phyloP scores from a whole-genome alignment of 1,140 invertebrate species.

The Zaprionus tsacasi region DNA sequence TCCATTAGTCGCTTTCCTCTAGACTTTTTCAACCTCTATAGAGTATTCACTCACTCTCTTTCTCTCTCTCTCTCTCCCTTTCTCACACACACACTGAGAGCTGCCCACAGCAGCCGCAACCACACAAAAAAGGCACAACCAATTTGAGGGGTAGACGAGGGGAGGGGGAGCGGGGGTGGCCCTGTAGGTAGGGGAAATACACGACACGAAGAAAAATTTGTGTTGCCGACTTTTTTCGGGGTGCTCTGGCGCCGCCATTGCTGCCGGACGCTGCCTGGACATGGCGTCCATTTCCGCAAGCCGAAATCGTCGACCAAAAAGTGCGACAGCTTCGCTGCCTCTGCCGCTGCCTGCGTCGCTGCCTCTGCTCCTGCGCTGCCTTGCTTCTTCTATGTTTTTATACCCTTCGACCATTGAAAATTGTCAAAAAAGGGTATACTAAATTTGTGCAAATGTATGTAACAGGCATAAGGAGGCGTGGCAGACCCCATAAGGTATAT shows the following conservation, averaged over 20 bases:
- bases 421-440: too few species aligned
- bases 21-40: not conserved
- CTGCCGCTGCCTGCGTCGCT: too few species aligned
- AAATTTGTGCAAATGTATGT: too few species aligned
- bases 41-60: not conserved
- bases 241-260: not conserved
- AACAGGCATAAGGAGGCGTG: too few species aligned
- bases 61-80: not conserved
- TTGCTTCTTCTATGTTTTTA: too few species aligned
- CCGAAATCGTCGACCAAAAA: conserved; percentile 36
- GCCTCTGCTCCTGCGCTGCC: not conserved
- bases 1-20: not conserved
- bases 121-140: conserved; percentile 2
- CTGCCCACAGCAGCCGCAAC: conserved; percentile 1
- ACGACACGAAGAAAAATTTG: conserved; percentile 6
- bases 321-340: not conserved
- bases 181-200: too few species aligned
- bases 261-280: not conserved
- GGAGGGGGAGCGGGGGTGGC: not conserved
- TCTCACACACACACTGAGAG: not conserved
- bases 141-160: too few species aligned
- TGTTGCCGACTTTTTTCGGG: not conserved
- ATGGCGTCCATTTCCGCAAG: conserved; percentile 16
- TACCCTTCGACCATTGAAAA: too few species aligned
- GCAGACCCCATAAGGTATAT: too few species aligned